These are phyloP conservation scores for Tyto alba DNA, from an alignment of 2,113 vertebrate species.

Conservation along the genomic window DNA sequence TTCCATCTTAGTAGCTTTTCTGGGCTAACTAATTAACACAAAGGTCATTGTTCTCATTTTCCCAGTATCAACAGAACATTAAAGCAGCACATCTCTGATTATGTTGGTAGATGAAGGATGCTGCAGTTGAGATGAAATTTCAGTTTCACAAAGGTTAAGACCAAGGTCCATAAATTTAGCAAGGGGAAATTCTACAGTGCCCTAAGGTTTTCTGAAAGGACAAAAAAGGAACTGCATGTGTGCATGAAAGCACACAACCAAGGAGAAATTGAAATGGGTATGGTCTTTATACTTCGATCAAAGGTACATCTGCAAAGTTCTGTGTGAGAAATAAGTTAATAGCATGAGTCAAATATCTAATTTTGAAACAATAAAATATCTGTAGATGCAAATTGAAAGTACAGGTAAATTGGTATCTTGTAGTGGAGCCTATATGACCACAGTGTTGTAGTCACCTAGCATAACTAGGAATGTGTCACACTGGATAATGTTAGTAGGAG, in stretches of 20 bases:
- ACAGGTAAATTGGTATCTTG: neutral
- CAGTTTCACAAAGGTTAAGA: neutral
- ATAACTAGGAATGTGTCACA: neutral
- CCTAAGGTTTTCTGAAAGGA: neutral
- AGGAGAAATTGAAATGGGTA: neutral
- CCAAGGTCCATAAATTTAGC: neutral
- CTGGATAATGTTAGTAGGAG: neutral
- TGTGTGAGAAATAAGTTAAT: neutral
- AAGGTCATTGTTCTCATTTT: constrained; percentile 68
- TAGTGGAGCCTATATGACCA: neutral
- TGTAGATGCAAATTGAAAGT: neutral
- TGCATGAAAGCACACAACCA: neutral
- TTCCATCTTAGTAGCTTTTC: constrained; percentile 37
- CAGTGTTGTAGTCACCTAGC: neutral
- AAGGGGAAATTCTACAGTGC: neutral
- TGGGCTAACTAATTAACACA: constrained; percentile 64
- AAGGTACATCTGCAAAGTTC: neutral
- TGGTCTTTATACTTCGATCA: neutral
- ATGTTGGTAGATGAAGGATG: constrained; percentile 2
- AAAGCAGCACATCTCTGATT: constrained; percentile 42
- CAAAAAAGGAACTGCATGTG: neutral
- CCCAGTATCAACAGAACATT: constrained; percentile 59
- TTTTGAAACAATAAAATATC: neutral
- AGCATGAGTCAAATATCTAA: neutral
- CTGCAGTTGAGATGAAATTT: constrained; percentile 13